Conservation (phyloP, 1,140 invertebrate genomes). For the Agrypnia vestita region DNA sequence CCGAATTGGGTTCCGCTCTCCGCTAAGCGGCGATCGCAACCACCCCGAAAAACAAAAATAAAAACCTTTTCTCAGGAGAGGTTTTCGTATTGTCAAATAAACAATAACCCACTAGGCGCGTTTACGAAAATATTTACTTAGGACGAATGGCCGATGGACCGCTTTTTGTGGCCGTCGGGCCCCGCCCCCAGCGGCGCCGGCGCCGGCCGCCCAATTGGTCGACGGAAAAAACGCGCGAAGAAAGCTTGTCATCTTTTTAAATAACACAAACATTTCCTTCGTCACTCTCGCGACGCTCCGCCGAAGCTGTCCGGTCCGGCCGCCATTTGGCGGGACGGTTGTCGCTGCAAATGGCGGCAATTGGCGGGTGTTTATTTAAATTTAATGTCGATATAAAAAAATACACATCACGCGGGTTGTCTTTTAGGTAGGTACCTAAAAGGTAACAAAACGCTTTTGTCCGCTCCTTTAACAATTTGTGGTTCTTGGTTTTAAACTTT, state of each 20-base stretch:
- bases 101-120: conserved; percentile 27
- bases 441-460: too few relatives aligned
- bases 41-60: not conserved
- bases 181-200: conserved; percentile 6
- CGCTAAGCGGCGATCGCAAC: too few relatives aligned
- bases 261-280: conserved; percentile 37
- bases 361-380: not conserved
- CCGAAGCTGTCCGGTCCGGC: not conserved
- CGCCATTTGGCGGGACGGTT: conserved; percentile 31
- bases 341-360: not conserved
- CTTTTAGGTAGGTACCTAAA: too few relatives aligned
- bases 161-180: conserved; percentile 3
- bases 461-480: too few relatives aligned
- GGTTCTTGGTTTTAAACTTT: too few relatives aligned
- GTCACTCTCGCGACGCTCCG: not conserved
- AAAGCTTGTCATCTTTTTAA: conserved; percentile 44
- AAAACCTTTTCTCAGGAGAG: conserved; percentile 29
- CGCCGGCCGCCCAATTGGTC: not conserved
- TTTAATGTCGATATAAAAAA: too few relatives aligned
- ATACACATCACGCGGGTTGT: too few relatives aligned
- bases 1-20: too few relatives aligned
- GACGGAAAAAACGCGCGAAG: conserved; percentile 18
- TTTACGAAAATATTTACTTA: conserved; percentile 25
- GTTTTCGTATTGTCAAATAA: conserved; percentile 28
- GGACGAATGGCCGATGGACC: not conserved